phyloP scores from a whole-genome alignment of 2,113 vertebrate genomes.

The Chloropsis cyanopogon region DNA sequence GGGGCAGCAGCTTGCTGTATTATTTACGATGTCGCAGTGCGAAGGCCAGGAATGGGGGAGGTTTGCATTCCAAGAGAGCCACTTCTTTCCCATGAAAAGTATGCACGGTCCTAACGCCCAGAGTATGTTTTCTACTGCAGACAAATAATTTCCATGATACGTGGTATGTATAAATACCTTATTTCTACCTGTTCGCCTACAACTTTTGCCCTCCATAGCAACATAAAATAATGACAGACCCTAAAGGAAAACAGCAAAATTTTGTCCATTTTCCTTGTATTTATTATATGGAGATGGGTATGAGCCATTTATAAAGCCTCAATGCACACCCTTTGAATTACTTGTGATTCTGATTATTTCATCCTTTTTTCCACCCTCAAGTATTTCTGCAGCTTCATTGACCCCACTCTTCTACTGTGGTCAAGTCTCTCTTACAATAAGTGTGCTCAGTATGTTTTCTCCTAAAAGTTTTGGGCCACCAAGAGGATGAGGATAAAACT shows the following conservation, averaged over 20 bases:
- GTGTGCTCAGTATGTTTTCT: background rate
- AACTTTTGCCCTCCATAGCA: background rate
- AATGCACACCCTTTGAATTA: background rate
- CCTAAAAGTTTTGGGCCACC: background rate
- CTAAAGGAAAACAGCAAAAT: background rate
- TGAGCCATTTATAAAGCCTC: background rate
- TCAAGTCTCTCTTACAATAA: background rate
- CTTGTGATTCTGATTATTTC: background rate
- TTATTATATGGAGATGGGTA: background rate
- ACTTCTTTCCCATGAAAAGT: constrained; percentile 35
- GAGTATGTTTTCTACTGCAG: background rate
- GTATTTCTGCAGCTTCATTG: background rate
- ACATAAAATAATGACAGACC: background rate
- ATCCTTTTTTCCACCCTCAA: background rate
- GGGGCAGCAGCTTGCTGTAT: background rate
- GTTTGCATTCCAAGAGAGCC: constrained; percentile 14
- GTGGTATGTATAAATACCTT: background rate
- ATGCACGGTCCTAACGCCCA: background rate
- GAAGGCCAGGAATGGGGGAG: constrained; percentile 17
- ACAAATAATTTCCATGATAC: background rate
- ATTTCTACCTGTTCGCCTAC: background rate
- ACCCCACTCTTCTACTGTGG: background rate
- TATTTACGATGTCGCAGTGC: background rate
- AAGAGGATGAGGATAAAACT: background rate
- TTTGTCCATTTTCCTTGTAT: background rate